Percentiles rank a stretch among this genome's conserved stretches.
Evolutionary conservation across 2,888 invertebrate genomes (phyloP).

Genomic region (Ophion ellenae): DNA sequence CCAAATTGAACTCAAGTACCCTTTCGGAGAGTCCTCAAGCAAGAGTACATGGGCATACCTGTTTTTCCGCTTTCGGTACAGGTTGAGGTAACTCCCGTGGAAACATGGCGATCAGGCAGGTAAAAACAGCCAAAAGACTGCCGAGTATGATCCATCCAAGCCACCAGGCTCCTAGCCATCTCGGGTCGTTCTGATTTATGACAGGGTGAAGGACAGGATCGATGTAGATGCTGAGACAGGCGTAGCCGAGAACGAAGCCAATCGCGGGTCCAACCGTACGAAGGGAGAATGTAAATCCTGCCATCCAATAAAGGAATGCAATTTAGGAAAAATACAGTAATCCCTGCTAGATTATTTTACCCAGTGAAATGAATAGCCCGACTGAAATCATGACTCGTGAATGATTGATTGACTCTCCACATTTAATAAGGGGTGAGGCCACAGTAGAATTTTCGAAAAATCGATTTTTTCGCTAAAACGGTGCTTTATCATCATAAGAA

Average conservation of each 20-base stretch:
- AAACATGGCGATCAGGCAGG: slow-evolving; percentile 87
- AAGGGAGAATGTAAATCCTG: slow-evolving; percentile 85
- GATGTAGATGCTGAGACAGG: slow-evolving; percentile 86
- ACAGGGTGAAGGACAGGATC: slow-evolving; percentile 87
- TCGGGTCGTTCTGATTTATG: slow-evolving; percentile 86
- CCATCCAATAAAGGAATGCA: slow-evolving; percentile 34
- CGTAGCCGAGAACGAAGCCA: slow-evolving; percentile 86
- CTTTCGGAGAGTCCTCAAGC: too few relatives aligned
- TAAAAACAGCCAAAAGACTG: slow-evolving; percentile 86
- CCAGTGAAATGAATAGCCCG: not conserved
- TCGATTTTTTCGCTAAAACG: too few relatives aligned
- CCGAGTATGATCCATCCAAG: slow-evolving; percentile 87
- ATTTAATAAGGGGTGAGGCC: not conserved
- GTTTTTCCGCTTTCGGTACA: slow-evolving; percentile 50
- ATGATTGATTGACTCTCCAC: not conserved
- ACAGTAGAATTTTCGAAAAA: too few relatives aligned
- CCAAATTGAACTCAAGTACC: not conserved
- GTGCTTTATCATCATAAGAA: too few relatives aligned
- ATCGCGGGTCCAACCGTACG: slow-evolving; percentile 86
- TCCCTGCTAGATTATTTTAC: not conserved
- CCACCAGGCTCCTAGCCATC: slow-evolving; percentile 92
- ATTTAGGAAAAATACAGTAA: not conserved
- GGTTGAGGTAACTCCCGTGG: slow-evolving; percentile 85
- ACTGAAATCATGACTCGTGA: not conserved
- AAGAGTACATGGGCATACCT: slow-evolving; percentile 11